Conservation (phyloP, 2,888 invertebrate species). For the Lycaena phlaeas region DNA sequence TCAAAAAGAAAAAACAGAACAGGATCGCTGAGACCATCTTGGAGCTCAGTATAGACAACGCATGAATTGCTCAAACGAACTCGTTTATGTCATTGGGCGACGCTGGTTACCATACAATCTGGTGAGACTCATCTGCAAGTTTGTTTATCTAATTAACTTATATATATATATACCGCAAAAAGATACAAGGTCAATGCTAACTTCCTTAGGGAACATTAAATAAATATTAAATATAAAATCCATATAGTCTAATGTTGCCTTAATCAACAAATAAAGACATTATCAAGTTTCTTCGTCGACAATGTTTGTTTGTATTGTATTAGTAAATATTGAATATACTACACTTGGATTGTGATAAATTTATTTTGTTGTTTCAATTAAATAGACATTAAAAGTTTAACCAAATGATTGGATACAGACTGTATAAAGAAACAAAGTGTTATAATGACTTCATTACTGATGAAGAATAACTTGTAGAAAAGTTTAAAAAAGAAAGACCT, state of each 20-base stretch:
- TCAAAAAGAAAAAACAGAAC: too few relatives aligned
- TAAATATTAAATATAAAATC: background rate
- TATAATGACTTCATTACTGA: too few relatives aligned
- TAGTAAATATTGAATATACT: background rate
- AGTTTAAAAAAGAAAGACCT: background rate
- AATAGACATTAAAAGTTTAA: slow-evolving; percentile 9
- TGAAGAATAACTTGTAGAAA: background rate
- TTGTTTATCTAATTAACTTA: too few relatives aligned
- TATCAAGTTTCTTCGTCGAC: background rate
- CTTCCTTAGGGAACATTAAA: too few relatives aligned
- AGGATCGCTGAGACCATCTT: too few relatives aligned
- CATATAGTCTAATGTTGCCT: background rate
- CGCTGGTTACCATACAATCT: too few relatives aligned
- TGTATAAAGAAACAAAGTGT: background rate
- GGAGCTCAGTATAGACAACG: too few relatives aligned
- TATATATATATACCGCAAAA: too few relatives aligned
- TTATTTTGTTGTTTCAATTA: slow-evolving; percentile 2
- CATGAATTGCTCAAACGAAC: too few relatives aligned
- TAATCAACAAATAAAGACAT: slow-evolving; percentile 2
- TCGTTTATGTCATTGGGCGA: too few relatives aligned
- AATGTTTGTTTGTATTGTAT: background rate
- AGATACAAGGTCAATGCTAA: too few relatives aligned
- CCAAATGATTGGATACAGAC: background rate
- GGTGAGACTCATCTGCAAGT: too few relatives aligned
- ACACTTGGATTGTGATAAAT: slow-evolving; percentile 1